These are phyloP conservation scores for Etheostoma nigrum DNA, from an alignment of 2,797 vertebrate genomes.

Conservation along the genomic window DNA sequence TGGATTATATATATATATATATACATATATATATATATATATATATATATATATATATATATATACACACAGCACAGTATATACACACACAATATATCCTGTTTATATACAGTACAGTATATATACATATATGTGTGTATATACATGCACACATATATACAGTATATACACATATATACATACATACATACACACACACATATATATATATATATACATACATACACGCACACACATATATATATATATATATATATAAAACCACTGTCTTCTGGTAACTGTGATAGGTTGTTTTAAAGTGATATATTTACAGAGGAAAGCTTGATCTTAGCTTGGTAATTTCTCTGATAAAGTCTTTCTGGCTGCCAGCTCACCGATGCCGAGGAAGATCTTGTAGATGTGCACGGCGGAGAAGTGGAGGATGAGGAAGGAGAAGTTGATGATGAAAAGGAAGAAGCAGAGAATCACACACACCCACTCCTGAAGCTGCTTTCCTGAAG, in stretches of 20 bases:
- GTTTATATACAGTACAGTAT: too few relatives aligned
- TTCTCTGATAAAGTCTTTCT: not conserved
- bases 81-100: too few relatives aligned
- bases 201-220: too few relatives aligned
- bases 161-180: too few relatives aligned
- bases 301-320: not conserved
- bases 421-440: conserved; percentile 80
- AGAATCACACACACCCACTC: conserved; percentile 81
- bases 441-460: conserved; percentile 79
- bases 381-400: conserved; percentile 80
- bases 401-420: conserved; percentile 80
- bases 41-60: too few relatives aligned
- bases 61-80: too few relatives aligned
- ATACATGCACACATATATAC: too few relatives aligned
- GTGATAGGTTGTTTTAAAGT: not conserved
- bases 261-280: not conserved
- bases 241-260: too few relatives aligned
- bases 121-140: too few relatives aligned
- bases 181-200: too few relatives aligned
- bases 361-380: conserved; percentile 62
- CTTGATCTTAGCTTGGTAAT: not conserved
- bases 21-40: not conserved
- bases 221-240: too few relatives aligned
- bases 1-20: not conserved
- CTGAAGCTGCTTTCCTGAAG: conserved; percentile 78